Percentiles rank a stretch among this genome's conserved stretches.
phyloP scores from a whole-genome alignment of 2,113 vertebrate genomes.

The Micronycteris hirsuta region DNA sequence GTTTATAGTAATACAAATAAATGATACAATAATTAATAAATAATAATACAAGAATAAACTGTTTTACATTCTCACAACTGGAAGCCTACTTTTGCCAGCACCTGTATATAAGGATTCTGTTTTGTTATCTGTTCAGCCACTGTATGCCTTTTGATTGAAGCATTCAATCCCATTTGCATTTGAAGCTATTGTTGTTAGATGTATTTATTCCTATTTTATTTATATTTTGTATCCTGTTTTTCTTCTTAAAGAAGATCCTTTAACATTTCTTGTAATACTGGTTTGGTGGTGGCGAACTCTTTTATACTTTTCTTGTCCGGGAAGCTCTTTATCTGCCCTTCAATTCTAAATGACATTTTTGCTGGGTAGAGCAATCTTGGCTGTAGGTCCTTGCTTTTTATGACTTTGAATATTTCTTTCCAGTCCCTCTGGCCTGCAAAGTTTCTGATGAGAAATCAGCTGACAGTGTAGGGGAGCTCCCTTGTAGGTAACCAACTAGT shows the following conservation, averaged over 20 bases:
- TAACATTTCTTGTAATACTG: background rate
- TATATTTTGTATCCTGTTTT: background rate
- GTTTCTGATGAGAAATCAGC: background rate
- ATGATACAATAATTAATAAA: background rate
- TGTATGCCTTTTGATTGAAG: background rate
- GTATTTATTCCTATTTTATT: background rate
- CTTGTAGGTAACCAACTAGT: background rate
- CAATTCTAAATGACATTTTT: background rate
- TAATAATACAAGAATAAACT: background rate
- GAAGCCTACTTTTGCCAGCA: background rate
- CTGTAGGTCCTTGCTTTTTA: background rate
- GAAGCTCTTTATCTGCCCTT: background rate
- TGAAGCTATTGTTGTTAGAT: background rate
- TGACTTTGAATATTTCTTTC: background rate
- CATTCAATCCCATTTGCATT: background rate
- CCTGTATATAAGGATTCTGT: background rate
- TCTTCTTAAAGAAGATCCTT: background rate
- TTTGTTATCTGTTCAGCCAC: background rate
- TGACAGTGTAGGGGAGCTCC: background rate
- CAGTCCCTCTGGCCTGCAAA: background rate
- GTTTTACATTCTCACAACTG: background rate
- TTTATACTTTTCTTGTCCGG: background rate
- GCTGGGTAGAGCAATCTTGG: background rate
- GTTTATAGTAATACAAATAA: background rate
- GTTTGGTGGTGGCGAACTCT: background rate